Percentiles rank a stretch among this genome's conserved stretches.
Conservation (phyloP, 2,113 vertebrate species). For the Tychaedon coryphoeus region DNA sequence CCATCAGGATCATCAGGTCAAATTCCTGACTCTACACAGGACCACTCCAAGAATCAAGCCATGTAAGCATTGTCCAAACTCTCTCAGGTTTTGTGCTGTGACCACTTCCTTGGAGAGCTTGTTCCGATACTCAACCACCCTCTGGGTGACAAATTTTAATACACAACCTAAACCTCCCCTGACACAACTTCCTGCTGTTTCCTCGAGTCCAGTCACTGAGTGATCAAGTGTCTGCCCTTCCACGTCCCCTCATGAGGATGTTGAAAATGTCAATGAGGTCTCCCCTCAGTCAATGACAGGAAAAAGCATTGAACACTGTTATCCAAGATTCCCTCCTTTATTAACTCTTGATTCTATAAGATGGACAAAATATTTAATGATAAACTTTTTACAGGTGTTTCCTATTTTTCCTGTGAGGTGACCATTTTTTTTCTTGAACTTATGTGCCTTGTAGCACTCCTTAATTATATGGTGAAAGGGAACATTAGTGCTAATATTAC, state of each 20-base stretch:
- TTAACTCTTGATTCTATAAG: not conserved
- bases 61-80: not conserved
- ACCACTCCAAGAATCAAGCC: not conserved
- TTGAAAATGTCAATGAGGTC: not conserved
- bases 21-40: not conserved
- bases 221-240: not conserved
- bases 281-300: not conserved
- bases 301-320: not conserved
- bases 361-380: not conserved
- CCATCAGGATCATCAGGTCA: not conserved
- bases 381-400: not conserved
- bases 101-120: not conserved
- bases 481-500: not conserved
- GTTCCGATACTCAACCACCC: not conserved
- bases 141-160: not conserved
- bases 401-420: not conserved
- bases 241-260: not conserved
- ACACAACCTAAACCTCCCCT: not conserved
- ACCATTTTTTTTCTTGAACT: not conserved
- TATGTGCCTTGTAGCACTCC: not conserved
- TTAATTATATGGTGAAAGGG: not conserved
- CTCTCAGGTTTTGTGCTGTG: not conserved
- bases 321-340: not conserved
- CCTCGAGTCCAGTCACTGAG: accelerated
- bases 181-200: not conserved